These are phyloP conservation scores for Mimumesa dahlbomi DNA, from an alignment of 2,888 invertebrate genomes.

Conservation along the genomic window DNA sequence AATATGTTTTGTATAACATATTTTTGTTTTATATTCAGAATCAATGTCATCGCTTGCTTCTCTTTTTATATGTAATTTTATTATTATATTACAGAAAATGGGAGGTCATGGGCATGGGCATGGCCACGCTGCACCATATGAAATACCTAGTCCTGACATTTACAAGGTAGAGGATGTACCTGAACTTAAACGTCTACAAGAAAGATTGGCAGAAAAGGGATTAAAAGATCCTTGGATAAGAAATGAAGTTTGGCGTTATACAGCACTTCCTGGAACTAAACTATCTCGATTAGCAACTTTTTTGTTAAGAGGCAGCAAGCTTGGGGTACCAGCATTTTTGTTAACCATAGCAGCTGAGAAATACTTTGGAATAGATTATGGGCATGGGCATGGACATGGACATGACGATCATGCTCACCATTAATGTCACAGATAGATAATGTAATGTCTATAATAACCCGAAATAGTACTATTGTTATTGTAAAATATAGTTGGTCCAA, in stretches of 20 bases:
- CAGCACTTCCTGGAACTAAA: slow-evolving; percentile 81
- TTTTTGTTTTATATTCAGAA: no score
- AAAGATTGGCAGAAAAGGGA: slow-evolving; percentile 86
- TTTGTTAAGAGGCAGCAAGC: slow-evolving; percentile 85
- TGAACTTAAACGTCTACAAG: slow-evolving; percentile 84
- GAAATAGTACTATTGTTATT: slow-evolving; percentile 21
- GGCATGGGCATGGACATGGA: slow-evolving; percentile 79
- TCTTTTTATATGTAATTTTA: not conserved
- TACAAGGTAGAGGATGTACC: slow-evolving; percentile 88
- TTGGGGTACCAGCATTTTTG: slow-evolving; percentile 83
- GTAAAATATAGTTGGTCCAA: slow-evolving; percentile 14
- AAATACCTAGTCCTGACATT: slow-evolving; percentile 86
- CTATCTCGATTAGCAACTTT: slow-evolving; percentile 74
- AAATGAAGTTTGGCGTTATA: slow-evolving; percentile 92
- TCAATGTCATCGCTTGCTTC: no score
- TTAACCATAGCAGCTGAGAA: slow-evolving; percentile 82
- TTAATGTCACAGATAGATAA: slow-evolving; percentile 33
- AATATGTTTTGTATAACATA: not conserved
- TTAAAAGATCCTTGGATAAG: slow-evolving; percentile 93
- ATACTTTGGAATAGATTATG: slow-evolving; percentile 80
- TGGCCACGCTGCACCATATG: slow-evolving; percentile 84
- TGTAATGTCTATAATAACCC: no score
- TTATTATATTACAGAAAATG: slow-evolving; percentile 75
- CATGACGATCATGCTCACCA: slow-evolving; percentile 57
- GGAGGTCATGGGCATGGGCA: slow-evolving; percentile 82